A percentile compares a stretch with the other conserved stretches of the same genome.
Conservation (phyloP, 2,888 invertebrate species). For the Hoplodrina blanda region DNA sequence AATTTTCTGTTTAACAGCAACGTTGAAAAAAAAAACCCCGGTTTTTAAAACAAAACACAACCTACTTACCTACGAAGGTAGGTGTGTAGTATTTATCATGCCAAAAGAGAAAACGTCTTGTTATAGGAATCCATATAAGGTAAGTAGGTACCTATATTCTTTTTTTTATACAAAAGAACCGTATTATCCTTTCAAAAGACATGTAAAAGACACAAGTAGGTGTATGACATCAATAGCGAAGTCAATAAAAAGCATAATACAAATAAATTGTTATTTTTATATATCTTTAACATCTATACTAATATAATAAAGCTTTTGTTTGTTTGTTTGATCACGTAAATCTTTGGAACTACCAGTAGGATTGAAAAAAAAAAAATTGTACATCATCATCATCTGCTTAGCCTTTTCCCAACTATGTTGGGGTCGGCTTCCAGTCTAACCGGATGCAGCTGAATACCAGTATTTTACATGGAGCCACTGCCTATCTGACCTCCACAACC, state of each 20-base stretch:
- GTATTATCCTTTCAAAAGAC: not conserved
- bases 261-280: not conserved
- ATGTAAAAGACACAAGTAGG: not conserved
- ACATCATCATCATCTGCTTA: too few relatives aligned
- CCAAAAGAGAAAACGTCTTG: conserved; percentile 34
- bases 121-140: conserved; percentile 27
- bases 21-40: conserved; percentile 13
- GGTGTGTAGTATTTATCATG: conserved; percentile 26
- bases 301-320: too few relatives aligned
- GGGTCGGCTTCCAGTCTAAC: too few relatives aligned
- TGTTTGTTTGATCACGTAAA: too few relatives aligned
- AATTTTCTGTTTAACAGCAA: conserved; percentile 25
- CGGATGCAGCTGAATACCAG: too few relatives aligned
- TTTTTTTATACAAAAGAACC: conserved; percentile 8
- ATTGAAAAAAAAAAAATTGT: too few relatives aligned
- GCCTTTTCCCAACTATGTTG: too few relatives aligned
- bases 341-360: too few relatives aligned
- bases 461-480: too few relatives aligned
- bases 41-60: conserved; percentile 26
- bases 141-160: not conserved
- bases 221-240: not conserved
- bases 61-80: too few relatives aligned
- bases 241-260: not conserved
- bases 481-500: too few relatives aligned
- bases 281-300: too few relatives aligned